Evolutionary conservation across 2,113 vertebrate genomes (phyloP).

Genomic region (Alouatta palliata): DNA sequence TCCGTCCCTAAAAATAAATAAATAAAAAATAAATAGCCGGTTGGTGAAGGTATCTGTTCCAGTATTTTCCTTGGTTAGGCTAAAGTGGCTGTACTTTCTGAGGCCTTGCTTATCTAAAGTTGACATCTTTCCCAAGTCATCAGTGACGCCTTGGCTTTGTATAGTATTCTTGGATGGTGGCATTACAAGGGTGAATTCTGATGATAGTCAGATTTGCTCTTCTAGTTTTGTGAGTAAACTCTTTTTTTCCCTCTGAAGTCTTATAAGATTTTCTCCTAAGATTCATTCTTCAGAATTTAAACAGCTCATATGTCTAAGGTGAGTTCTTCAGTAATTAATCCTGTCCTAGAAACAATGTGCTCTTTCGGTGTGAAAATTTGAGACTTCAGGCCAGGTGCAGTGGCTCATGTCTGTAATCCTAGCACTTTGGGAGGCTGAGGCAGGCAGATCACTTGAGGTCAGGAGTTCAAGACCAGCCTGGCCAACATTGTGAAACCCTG

Average conservation of each 20-base stretch:
- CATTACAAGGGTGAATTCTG: neutral
- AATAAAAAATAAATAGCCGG: neutral
- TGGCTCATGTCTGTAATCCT: too few relatives aligned
- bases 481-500: too few relatives aligned
- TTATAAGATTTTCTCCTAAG: neutral
- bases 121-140: neutral
- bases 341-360: neutral
- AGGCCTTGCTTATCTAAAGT: neutral
- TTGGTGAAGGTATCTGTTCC: neutral
- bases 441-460: too few relatives aligned
- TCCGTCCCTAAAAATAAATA: too few relatives aligned
- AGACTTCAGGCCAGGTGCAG: neutral
- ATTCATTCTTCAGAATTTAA: neutral
- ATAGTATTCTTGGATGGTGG: neutral
- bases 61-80: neutral
- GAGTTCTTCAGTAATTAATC: neutral
- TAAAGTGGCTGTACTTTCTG: neutral
- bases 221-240: neutral
- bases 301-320: neutral
- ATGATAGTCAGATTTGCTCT: neutral
- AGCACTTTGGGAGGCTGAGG: too few relatives aligned
- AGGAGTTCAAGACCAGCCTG: too few relatives aligned
- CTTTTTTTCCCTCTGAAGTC: neutral
- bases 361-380: neutral
- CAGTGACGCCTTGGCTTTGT: neutral